Evolutionary conservation across 2,797 vertebrate species (phyloP), one percentile per base, ranked within the genome.

Genomic region (Poliocrania exsul): DNA sequence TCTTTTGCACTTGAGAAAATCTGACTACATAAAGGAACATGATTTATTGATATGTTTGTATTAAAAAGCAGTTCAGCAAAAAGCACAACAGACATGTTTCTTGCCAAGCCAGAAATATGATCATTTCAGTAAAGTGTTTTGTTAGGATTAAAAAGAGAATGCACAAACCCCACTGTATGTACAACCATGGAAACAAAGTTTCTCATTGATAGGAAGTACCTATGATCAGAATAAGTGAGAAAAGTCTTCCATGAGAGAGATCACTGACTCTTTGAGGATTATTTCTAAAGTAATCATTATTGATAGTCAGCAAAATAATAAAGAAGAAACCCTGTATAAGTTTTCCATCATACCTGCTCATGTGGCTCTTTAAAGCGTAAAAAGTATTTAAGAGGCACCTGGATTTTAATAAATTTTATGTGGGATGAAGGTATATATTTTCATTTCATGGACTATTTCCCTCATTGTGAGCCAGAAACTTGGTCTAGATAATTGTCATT

Each of bases 381-480:
- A 84, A 86, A 83, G 54, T 82, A 77, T 46, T 81, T 81, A 81
- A 62, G 11, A 89, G 31, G 25, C 28, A 80, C 33, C 17, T 61
- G 54, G 8, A 81, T 81, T 91, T 94, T 54, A 72, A 18, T 51
- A 91, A 40, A 37, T 50, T 56, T 91, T 65, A 79, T 47, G 38
- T 70, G 42, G 24, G 10, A 66, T 81, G 57, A 50, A 25, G 67
- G 16, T 18, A 29, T 33, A 33, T 37, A 57, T 62, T 74, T 94
- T 95, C n/a, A 91, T 93, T 96, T 93, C 75, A 92, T 65, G 75
- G 64, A 79, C 29, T 90, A 73, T 80, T 93, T 92, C 71, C 26
- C 53, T 86, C 37, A 70, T 35, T 78, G 60, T 57, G 47, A 92
- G 77, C 57, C 84, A 83, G 38, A 72, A 92, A 81, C 23, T 69